Conservation (phyloP, 2,797 vertebrate genomes). For the Myotis pilosus region DNA sequence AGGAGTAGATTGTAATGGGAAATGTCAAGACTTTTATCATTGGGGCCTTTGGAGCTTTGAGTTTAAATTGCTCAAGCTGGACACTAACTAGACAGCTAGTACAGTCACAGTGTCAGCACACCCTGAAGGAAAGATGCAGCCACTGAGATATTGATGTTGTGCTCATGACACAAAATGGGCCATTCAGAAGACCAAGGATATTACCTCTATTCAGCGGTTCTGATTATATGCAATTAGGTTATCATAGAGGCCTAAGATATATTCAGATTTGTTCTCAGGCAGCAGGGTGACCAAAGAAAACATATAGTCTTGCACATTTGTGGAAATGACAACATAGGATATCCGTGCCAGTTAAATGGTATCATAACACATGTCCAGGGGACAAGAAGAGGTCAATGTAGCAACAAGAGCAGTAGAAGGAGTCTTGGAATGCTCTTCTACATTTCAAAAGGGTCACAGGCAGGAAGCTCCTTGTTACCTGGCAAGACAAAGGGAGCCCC, state of each 20-base stretch:
- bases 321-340: neutral
- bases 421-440: neutral
- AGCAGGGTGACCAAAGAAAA: neutral
- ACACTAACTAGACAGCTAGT: neutral
- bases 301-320: neutral
- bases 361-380: neutral
- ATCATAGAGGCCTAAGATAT: neutral
- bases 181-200: neutral
- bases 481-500: neutral
- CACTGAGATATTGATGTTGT: neutral
- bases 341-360: neutral
- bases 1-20: neutral
- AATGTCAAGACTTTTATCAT: neutral
- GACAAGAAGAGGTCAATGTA: neutral
- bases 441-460: neutral
- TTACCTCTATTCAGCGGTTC: neutral
- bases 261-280: neutral
- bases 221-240: neutral
- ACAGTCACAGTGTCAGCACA: neutral
- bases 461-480: too few species aligned
- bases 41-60: fast-evolving
- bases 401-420: neutral
- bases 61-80: neutral
- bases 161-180: neutral
- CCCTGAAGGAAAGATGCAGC: neutral